phyloP scores from a whole-genome alignment of 2,888 invertebrate species.

The Apantesis nais region DNA sequence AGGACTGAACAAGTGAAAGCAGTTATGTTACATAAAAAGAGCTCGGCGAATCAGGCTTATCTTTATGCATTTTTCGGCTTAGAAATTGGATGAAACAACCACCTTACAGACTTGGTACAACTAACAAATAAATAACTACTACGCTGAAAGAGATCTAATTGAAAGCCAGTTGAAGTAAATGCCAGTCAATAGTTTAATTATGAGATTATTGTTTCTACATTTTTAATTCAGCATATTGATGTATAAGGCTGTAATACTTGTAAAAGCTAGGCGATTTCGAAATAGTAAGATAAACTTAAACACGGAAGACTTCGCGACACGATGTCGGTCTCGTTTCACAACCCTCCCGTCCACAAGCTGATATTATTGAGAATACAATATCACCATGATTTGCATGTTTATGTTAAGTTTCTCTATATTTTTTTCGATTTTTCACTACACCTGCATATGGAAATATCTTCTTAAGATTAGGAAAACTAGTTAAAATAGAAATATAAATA shows the following conservation, averaged over 20 bases:
- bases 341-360: constrained; percentile 6
- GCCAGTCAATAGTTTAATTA: too few relatives aligned
- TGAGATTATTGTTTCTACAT: too few relatives aligned
- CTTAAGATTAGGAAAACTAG: not conserved
- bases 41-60: not conserved
- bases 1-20: not conserved
- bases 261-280: not conserved
- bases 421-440: not conserved
- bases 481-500: not conserved
- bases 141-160: too few relatives aligned
- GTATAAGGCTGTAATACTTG: not conserved
- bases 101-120: constrained; percentile 26
- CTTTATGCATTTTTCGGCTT: not conserved
- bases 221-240: too few relatives aligned
- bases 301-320: constrained; percentile 13
- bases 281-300: not conserved
- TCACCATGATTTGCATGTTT: constrained; percentile 13
- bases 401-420: not conserved
- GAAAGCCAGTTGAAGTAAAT: too few relatives aligned
- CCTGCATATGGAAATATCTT: not conserved
- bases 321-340: constrained; percentile 26
- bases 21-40: not conserved
- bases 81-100: constrained; percentile 1
- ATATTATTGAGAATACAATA: constrained; percentile 22
- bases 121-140: constrained; percentile 38